phyloP scores from a whole-genome alignment of 2,797 vertebrate genomes.

The Myotis findleyi region DNA sequence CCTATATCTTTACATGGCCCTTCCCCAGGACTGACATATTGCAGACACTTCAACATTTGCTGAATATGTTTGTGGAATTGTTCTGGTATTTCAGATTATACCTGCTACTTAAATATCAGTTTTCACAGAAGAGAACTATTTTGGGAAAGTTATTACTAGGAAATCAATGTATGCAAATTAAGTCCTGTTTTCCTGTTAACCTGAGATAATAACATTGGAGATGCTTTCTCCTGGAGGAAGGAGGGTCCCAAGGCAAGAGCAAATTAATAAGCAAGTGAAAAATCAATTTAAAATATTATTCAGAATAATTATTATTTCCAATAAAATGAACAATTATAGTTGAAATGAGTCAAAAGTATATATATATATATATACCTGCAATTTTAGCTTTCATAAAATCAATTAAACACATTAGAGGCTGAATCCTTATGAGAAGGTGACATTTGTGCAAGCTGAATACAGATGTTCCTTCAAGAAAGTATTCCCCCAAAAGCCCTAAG shows the following conservation, averaged over 20 bases:
- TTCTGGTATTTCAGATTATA: background rate
- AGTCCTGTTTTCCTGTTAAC: background rate
- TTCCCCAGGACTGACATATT: background rate
- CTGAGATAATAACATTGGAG: background rate
- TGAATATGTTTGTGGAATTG: background rate
- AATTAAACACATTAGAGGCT: background rate
- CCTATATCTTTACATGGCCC: background rate
- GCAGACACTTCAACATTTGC: background rate
- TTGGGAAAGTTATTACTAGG: slow-evolving; percentile 1
- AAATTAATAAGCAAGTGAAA: background rate
- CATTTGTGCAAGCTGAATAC: background rate
- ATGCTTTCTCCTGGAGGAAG: background rate
- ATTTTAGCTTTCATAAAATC: background rate
- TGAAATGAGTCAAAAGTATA: background rate
- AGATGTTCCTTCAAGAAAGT: background rate
- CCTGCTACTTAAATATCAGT: background rate
- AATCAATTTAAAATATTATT: background rate
- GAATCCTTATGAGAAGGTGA: background rate
- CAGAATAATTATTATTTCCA: background rate
- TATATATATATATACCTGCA: background rate
- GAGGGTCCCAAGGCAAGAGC: background rate
- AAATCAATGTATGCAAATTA: background rate
- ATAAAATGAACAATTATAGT: background rate
- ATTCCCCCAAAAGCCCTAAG: background rate
- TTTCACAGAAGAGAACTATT: slow-evolving; percentile 6